Evolutionary conservation across 1,140 invertebrate species (phyloP).

Genomic region (Gonioctena quinquepunctata): DNA sequence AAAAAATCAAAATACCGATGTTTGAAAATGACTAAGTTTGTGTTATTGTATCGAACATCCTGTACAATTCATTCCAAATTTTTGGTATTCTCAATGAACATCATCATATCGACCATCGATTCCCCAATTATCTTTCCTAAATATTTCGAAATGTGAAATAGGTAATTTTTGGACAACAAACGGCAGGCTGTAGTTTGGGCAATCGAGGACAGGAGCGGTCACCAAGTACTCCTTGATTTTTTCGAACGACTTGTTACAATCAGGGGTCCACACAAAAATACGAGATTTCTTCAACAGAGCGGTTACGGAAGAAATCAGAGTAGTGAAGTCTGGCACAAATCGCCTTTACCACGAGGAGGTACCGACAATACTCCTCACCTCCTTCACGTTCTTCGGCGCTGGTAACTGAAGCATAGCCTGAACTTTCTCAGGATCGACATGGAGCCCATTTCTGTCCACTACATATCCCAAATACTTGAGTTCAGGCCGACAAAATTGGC

Average conservation of each 20-base stretch:
- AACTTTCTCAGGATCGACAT: neutral
- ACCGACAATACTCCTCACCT: neutral
- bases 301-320: neutral
- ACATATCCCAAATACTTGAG: neutral
- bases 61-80: too few relatives aligned
- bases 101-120: too few relatives aligned
- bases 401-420: neutral
- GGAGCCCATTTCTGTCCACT: neutral
- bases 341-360: neutral
- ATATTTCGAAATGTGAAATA: too few relatives aligned
- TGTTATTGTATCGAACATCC: too few relatives aligned
- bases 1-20: too few relatives aligned
- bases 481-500: neutral
- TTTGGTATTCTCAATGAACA: too few relatives aligned
- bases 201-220: slow-evolving; percentile 46
- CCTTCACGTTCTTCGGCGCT: neutral
- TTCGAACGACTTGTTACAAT: neutral
- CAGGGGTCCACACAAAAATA: slow-evolving; percentile 23
- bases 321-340: neutral
- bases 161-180: slow-evolving; percentile 41
- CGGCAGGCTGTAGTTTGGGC: slow-evolving; percentile 37
- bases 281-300: slow-evolving; percentile 15
- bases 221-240: slow-evolving; percentile 2
- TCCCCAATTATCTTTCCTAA: too few relatives aligned
- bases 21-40: too few relatives aligned